phyloP scores from a whole-genome alignment of 2,797 vertebrate species.

The Aldrovandia affinis region DNA sequence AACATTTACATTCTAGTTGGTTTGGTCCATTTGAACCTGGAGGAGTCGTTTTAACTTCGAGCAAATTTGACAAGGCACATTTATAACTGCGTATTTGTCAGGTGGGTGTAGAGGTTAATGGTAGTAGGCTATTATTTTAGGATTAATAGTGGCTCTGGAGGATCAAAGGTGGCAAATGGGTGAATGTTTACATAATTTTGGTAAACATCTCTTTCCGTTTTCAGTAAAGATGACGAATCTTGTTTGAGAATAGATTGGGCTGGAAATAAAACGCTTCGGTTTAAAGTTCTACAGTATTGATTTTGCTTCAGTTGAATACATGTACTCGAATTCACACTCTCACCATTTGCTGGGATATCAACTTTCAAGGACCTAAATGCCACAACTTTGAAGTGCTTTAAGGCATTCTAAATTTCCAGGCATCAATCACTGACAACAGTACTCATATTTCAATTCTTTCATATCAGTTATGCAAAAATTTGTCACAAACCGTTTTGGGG shows the following conservation, averaged over 20 bases:
- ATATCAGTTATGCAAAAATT: background rate
- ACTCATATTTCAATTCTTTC: background rate
- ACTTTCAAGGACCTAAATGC: background rate
- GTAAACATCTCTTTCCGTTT: background rate
- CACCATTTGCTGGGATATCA: background rate
- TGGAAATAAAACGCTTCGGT: background rate
- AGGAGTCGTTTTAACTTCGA: too few relatives aligned
- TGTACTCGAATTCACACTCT: background rate
- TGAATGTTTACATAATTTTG: background rate
- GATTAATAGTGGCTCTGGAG: background rate
- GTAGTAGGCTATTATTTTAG: background rate
- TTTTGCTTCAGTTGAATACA: background rate
- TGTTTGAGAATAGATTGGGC: background rate
- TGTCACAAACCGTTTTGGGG: background rate
- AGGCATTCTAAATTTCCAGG: background rate
- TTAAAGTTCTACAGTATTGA: background rate
- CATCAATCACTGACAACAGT: background rate
- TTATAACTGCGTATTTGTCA: background rate
- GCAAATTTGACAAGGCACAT: too few relatives aligned
- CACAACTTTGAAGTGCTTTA: background rate
- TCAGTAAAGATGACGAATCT: background rate
- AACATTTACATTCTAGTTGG: too few relatives aligned
- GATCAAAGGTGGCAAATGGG: background rate
- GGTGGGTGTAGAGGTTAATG: background rate
- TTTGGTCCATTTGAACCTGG: too few relatives aligned